A percentile compares a stretch with the other conserved stretches of the same genome.
phyloP scores from a whole-genome alignment of 1,140 invertebrate genomes.

The Globodera ellingtonae region DNA sequence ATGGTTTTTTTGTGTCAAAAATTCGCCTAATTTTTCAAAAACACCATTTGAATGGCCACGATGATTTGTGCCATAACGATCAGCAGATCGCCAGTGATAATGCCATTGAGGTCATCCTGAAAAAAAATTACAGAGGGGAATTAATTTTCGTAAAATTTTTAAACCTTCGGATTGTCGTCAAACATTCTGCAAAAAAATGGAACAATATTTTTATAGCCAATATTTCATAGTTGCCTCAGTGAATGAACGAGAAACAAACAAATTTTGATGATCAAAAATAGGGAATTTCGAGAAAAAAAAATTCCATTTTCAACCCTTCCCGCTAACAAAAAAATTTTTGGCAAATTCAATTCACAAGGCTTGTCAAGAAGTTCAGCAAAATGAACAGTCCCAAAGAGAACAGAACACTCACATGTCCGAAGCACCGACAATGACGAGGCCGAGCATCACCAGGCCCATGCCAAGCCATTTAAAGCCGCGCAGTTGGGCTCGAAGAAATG shows the following conservation, averaged over 20 bases:
- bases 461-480: conserved; percentile 78
- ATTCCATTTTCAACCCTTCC: too few relatives aligned
- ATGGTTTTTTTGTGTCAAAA: not conserved
- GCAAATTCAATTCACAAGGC: too few relatives aligned
- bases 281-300: too few relatives aligned
- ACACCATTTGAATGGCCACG: conserved; percentile 79
- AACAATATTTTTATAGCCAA: too few relatives aligned
- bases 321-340: too few relatives aligned
- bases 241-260: too few relatives aligned
- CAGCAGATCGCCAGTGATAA: conserved; percentile 77
- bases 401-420: conserved; percentile 72
- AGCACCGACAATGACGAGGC: conserved; percentile 79
- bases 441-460: conserved; percentile 78
- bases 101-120: conserved; percentile 65
- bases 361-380: too few relatives aligned
- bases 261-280: too few relatives aligned
- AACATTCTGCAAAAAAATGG: conserved; percentile 30
- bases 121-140: conserved; percentile 12
- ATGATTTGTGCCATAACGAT: conserved; percentile 84
- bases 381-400: too few relatives aligned
- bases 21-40: conserved; percentile 67
- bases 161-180: conserved; percentile 69
- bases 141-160: conserved; percentile 69
- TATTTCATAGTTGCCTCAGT: too few relatives aligned
- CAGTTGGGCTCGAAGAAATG: conserved; percentile 76